phyloP scores from a whole-genome alignment of 2,113 vertebrate species.

The Boleophthalmus pectinirostris region DNA sequence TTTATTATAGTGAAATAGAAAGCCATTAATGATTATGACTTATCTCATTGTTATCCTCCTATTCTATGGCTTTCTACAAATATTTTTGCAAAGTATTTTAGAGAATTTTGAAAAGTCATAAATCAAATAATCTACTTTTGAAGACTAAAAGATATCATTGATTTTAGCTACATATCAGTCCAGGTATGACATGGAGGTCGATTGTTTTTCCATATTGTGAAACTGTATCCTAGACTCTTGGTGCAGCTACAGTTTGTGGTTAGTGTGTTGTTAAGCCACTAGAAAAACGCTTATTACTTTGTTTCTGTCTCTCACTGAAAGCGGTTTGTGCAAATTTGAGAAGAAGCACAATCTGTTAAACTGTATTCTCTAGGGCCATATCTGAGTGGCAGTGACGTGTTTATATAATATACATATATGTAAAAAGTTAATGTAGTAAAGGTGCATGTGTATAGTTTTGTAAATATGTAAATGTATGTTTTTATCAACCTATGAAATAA shows the following conservation, averaged over 20 bases:
- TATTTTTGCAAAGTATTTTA: slow-evolving; percentile 2
- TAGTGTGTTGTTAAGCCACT: slow-evolving; percentile 54
- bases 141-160: background rate
- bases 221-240: slow-evolving; percentile 56
- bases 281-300: slow-evolving; percentile 33
- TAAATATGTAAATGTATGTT: slow-evolving; percentile 79
- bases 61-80: background rate
- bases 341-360: slow-evolving; percentile 66
- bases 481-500: slow-evolving; percentile 78
- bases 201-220: slow-evolving; percentile 76
- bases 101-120: background rate
- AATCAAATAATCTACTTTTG: slow-evolving; percentile 1
- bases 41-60: background rate
- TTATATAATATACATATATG: slow-evolving; percentile 59
- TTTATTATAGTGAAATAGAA: background rate
- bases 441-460: slow-evolving; percentile 77
- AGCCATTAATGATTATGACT: background rate
- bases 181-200: slow-evolving; percentile 44
- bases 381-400: slow-evolving; percentile 36
- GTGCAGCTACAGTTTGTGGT: slow-evolving; percentile 51
- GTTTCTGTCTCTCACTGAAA: slow-evolving; percentile 38
- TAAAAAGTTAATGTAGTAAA: slow-evolving; percentile 66
- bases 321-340: slow-evolving; percentile 38
- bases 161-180: slow-evolving; percentile 19
- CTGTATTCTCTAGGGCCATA: slow-evolving; percentile 48